Conservation (phyloP, 2,113 vertebrate species). For the Paraplagusia blochii region DNA sequence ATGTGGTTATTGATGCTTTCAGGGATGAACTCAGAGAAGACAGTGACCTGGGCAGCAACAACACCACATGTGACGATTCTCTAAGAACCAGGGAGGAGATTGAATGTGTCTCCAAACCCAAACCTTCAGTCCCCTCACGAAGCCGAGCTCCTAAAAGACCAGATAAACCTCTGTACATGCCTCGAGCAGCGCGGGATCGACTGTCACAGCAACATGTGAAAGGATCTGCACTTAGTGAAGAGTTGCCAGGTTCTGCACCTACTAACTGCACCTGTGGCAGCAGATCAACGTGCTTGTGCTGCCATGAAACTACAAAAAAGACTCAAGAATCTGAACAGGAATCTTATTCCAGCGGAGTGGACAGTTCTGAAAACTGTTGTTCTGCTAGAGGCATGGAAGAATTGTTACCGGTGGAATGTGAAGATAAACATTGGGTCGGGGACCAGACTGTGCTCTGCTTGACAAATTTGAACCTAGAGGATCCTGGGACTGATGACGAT, state of each 20-base stretch:
- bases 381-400: constrained; percentile 19
- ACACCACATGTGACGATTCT: constrained; percentile 30
- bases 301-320: constrained; percentile 22
- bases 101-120: neutral
- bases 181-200: constrained; percentile 60
- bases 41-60: constrained; percentile 41
- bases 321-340: constrained; percentile 6
- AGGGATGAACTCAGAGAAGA: constrained; percentile 51
- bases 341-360: neutral
- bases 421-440: constrained; percentile 19
- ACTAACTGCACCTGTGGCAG: constrained; percentile 9
- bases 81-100: constrained; percentile 3
- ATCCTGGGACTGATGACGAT: constrained; percentile 16
- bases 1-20: neutral
- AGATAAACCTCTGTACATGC: constrained; percentile 74
- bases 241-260: constrained; percentile 13
- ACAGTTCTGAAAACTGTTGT: constrained; percentile 6
- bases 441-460: constrained; percentile 52
- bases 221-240: neutral
- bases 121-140: constrained; percentile 9
- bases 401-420: neutral
- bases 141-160: constrained; percentile 56
- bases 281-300: constrained; percentile 27
- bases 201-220: constrained; percentile 20
- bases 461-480: constrained; percentile 42